Percentiles rank a stretch among this genome's conserved stretches.
Conservation (phyloP, 2,797 vertebrate genomes). For the Merluccius polli region DNA sequence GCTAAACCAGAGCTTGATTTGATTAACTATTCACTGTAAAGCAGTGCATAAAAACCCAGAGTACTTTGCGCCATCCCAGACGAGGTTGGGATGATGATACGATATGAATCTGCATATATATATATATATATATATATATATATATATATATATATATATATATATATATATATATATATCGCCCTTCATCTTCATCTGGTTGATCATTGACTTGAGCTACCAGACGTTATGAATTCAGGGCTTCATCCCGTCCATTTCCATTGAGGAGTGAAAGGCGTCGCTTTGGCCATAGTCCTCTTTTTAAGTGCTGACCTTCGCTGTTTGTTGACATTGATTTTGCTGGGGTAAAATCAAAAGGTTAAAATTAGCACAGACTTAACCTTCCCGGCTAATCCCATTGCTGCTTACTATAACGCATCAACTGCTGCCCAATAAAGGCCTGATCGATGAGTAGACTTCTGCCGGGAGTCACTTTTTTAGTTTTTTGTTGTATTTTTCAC, state of each 20-base stretch:
- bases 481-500: too few species aligned
- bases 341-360: slow-evolving; percentile 3
- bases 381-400: not conserved
- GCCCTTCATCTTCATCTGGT: not conserved
- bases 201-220: not conserved
- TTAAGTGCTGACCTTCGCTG: not conserved
- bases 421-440: not conserved
- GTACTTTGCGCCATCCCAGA: not conserved
- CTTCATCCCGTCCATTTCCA: not conserved
- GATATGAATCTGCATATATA: not conserved
- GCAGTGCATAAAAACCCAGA: not conserved
- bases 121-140: too few species aligned
- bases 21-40: not conserved
- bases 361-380: slow-evolving; percentile 8
- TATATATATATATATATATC: too few species aligned
- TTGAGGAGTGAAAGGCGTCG: not conserved
- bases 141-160: too few species aligned
- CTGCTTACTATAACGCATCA: not conserved
- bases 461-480: too few species aligned
- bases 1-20: not conserved
- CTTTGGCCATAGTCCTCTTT: not conserved
- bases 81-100: too few species aligned
- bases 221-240: not conserved
- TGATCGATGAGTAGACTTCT: too few species aligned
- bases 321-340: not conserved